Evolutionary conservation across 2,888 invertebrate species (phyloP).

Genomic region (Tuta absoluta): DNA sequence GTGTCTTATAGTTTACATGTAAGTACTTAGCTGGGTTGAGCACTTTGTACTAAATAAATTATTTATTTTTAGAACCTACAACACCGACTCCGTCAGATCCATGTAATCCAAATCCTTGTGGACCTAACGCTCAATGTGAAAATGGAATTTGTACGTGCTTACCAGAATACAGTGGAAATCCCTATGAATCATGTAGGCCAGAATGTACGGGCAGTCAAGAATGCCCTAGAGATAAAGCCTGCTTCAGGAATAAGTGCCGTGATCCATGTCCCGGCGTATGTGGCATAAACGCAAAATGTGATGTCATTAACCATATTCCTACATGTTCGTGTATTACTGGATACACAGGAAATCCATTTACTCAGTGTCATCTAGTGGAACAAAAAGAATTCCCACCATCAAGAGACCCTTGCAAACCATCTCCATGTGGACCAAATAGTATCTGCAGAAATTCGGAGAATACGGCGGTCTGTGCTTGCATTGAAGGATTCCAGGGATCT

Average conservation of each 20-base stretch:
- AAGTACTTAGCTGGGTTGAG: neutral
- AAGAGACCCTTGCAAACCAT: slow-evolving; percentile 88
- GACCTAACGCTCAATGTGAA: slow-evolving; percentile 85
- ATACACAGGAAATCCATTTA: slow-evolving; percentile 88
- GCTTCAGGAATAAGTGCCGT: slow-evolving; percentile 86
- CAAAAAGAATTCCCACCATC: slow-evolving; percentile 44
- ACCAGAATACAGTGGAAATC: slow-evolving; percentile 86
- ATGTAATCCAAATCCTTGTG: slow-evolving; percentile 87
- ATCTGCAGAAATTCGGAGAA: slow-evolving; percentile 89
- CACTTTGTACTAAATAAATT: neutral
- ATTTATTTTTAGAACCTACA: slow-evolving; percentile 60
- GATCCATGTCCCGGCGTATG: slow-evolving; percentile 89
- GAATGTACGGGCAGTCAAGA: slow-evolving; percentile 87
- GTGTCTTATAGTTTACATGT: no score
- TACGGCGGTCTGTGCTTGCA: slow-evolving; percentile 90
- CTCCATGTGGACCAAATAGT: slow-evolving; percentile 89
- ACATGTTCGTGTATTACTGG: slow-evolving; percentile 85
- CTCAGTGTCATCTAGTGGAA: slow-evolving; percentile 68
- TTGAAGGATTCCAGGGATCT: slow-evolving; percentile 87
- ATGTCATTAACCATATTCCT: slow-evolving; percentile 88
- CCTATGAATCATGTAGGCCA: slow-evolving; percentile 85
- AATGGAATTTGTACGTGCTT: slow-evolving; percentile 86
- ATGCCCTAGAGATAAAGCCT: slow-evolving; percentile 86
- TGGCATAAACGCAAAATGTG: slow-evolving; percentile 87
- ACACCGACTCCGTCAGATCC: slow-evolving; percentile 74